Evolutionary conservation across 2,113 vertebrate species (phyloP), one percentile per base, ranked within the genome.

Genomic region (Reinhardtius hippoglossoides): DNA sequence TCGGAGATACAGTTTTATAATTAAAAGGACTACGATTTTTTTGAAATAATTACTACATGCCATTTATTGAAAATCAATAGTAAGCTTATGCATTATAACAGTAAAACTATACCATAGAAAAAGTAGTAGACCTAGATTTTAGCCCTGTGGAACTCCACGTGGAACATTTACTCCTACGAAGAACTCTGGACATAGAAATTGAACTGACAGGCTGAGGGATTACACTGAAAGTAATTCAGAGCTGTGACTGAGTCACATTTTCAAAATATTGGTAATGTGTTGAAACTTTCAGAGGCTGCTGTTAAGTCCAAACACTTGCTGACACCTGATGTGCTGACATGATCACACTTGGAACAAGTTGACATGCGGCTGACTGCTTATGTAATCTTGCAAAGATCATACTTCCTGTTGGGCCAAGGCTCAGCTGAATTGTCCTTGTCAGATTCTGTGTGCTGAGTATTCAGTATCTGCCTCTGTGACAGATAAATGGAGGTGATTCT

Each of bases 141-240:
- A 76, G 8, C 67, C 35, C 24, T 81, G 60, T 56, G 44, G 61
- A 21, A 44, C 66, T 42, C 59, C 70, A 24, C 15, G 15, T 9
- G 20, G 9, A 68, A 40, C 7, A 21, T 50, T 46, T 50, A 50
- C 18, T 50, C 13, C 9, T 42, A 42, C 42, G 7, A 35, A 9
- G 35, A 35, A 37, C 35, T 37, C 35, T 37, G 35, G 35, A 37
- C 35, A 9, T 37, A 37, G 8, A 37, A 37, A 37, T 37, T 37
- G 8, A 37, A 37, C 35, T 37, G 35, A 37, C 35, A 37, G 35
- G 8, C 35, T 42, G 10, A 40, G 37, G 37, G 9, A 42, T 15
- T n/a, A 20, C 5, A 67, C 0, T 48, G 14, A 18, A 1, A 44
- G 35, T 21, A 24, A 37, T 23, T 58, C 18, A 35, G n/a, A 61